phyloP scores from a whole-genome alignment of 2,113 vertebrate species.

The Calidris pugnax region DNA sequence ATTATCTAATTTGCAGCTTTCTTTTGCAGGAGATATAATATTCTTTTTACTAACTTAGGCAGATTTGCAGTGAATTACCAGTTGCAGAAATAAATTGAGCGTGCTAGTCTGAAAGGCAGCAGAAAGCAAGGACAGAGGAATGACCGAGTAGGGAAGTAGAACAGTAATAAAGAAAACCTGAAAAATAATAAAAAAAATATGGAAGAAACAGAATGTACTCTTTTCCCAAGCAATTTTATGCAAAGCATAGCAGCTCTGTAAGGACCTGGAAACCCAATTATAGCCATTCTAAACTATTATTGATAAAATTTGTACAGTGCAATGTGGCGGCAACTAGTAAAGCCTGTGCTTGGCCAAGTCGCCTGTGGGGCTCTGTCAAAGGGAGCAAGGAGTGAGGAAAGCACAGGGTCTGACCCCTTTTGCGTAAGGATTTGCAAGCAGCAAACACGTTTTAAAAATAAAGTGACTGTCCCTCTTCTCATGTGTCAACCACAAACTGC shows the following conservation, averaged over 20 bases:
- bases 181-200: not conserved
- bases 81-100: constrained; percentile 62
- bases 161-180: not conserved
- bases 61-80: constrained; percentile 64
- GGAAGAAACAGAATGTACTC: not conserved
- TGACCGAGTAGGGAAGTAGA: not conserved
- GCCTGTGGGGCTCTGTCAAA: not conserved
- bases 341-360: not conserved
- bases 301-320: not conserved
- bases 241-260: not conserved
- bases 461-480: not conserved
- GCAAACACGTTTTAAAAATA: not conserved
- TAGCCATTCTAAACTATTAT: not conserved
- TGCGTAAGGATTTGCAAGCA: not conserved
- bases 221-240: not conserved
- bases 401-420: not conserved
- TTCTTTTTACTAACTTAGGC: not conserved
- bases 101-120: constrained; percentile 30
- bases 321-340: not conserved
- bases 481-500: not conserved
- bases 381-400: not conserved
- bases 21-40: not conserved
- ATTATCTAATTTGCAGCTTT: not conserved
- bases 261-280: not conserved
- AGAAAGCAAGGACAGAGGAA: constrained; percentile 54